Base-by-base conservation (phyloP, 2,113 vertebrate genomes). In the Sitta europaea region DNA sequence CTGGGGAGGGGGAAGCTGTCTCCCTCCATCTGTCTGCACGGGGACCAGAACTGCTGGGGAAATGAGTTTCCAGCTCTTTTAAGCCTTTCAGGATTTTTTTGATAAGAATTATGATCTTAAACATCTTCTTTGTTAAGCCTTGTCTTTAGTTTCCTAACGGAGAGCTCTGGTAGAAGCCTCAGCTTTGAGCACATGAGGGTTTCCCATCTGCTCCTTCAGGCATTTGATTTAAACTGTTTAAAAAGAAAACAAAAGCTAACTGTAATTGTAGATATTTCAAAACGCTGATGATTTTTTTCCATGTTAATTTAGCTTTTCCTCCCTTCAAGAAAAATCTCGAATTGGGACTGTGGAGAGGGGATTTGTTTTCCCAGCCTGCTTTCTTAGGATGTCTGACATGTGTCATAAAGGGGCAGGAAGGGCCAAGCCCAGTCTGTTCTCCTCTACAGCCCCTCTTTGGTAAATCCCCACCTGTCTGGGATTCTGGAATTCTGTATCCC, bases 191-290 rank as follows among this genome's bases (percentile, higher is more conserved):
- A 33, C 29, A 36, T 12, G 54, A 88, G 85, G 47, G 55, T 83
- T 94, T 62, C 75, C 85, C 63, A 35, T 90, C 87, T 95, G 88
- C 81, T 94, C 21, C 71, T 80, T 67, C 78, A 59, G 59, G 38
- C 54, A 3, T 92, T 93, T 88, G 59, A 80, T 91, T 96, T 86
- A 83, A 96, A 58, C 87, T 80, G 55, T 94, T 95, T 75, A n/a
- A 90, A 94, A 94, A 94, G 87, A 88, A 92, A 94, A 94, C 88
- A 95, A 90, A 85, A 57, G 84, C 55, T 6, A 53, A 33, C 92
- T 59, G 86, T 87, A 91, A 90, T 68, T 91, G 74, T 59, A 86
- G 78, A 18, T 68, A 76, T 94, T 96, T 96, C 78, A 94, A 71
- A 84, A 88, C 43, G 31, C 58, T 91, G 81, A 73, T 76, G 62